Percentiles rank a stretch among this genome's conserved stretches.
These are phyloP conservation scores for Heliornis fulica DNA, from an alignment of 2,113 vertebrate species.

Conservation along the genomic window DNA sequence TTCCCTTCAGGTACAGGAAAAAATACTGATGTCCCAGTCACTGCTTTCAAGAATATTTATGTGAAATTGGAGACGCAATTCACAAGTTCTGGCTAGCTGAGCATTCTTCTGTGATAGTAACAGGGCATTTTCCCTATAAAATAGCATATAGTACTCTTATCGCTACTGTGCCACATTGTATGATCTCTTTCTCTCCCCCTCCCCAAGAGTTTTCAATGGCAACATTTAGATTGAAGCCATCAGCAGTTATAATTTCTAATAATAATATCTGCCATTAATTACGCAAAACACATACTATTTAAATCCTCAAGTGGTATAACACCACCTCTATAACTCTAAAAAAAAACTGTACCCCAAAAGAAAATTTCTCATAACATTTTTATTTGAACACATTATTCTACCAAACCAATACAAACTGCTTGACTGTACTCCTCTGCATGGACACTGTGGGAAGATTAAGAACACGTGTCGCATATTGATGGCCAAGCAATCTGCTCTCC, in stretches of 20 bases:
- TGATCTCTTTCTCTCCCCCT: not conserved
- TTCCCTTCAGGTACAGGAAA: not conserved
- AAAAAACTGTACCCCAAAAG: not conserved
- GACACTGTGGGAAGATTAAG: conserved; percentile 55
- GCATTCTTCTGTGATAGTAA: not conserved
- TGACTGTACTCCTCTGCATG: conserved; percentile 49
- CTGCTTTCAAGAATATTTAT: not conserved
- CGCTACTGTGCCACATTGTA: not conserved
- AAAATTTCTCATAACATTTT: not conserved
- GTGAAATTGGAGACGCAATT: not conserved
- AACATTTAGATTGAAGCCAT: not conserved
- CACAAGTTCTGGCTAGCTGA: not conserved
- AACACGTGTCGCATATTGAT: conserved; percentile 10
- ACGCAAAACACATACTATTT: conserved; percentile 20
- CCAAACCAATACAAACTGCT: not conserved
- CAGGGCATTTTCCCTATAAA: not conserved
- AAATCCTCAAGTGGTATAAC: not conserved
- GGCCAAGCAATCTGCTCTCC: conserved; percentile 59
- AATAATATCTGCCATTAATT: not conserved
- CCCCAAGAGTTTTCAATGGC: not conserved
- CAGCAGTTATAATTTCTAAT: not conserved
- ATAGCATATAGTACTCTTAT: not conserved
- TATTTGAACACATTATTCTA: not conserved
- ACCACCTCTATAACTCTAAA: not conserved
- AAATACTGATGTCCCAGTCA: not conserved